A percentile compares a stretch with the other conserved stretches of the same genome.
phyloP scores from a whole-genome alignment of 2,797 vertebrate species.

The Heteromormyrus szaboi region DNA sequence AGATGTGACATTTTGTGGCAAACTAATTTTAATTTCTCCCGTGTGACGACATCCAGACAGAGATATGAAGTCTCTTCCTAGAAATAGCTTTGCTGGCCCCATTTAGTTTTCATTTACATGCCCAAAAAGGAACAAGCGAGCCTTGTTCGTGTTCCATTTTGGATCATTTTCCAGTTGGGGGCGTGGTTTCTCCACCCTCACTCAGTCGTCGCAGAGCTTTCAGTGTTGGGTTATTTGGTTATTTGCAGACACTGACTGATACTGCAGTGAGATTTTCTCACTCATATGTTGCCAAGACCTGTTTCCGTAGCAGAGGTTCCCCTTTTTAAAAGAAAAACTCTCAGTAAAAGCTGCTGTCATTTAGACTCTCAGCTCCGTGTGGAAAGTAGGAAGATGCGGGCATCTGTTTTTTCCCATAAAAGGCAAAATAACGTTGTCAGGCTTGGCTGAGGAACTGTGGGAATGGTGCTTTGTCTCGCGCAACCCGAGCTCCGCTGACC shows the following conservation, averaged over 20 bases:
- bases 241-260: constrained; percentile 21
- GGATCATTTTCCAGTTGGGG: background rate
- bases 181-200: constrained; percentile 9
- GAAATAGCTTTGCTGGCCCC: constrained; percentile 14
- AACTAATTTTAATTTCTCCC: background rate
- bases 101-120: background rate
- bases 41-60: background rate
- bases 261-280: constrained; percentile 23
- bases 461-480: background rate
- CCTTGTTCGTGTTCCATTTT: constrained; percentile 23
- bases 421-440: constrained; percentile 44
- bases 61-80: background rate
- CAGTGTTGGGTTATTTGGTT: constrained; percentile 26
- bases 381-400: constrained; percentile 25
- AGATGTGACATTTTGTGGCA: background rate
- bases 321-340: background rate
- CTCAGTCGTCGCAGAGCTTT: background rate
- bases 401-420: constrained; percentile 60
- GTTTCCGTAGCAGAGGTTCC: constrained; percentile 16
- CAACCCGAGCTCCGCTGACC: background rate
- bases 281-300: constrained; percentile 24
- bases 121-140: constrained; percentile 11
- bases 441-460: background rate
- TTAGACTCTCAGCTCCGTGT: constrained; percentile 48
- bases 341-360: constrained; percentile 42